These are phyloP conservation scores for Bucco capensis DNA, from an alignment of 2,113 vertebrate species.

Conservation along the genomic window DNA sequence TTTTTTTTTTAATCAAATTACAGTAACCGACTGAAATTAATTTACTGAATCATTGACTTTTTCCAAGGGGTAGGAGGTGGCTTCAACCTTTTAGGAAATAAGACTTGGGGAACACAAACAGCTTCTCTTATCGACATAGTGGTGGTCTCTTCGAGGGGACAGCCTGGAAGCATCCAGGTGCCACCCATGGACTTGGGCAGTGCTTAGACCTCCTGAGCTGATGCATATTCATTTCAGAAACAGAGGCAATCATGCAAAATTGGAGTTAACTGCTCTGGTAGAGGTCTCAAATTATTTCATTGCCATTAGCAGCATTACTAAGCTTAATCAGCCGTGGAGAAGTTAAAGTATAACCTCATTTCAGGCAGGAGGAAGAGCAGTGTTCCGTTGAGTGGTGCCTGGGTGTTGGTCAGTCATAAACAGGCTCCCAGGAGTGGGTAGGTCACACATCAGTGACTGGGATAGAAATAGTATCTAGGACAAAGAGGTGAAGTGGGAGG, in stretches of 20 bases:
- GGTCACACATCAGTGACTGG: background rate
- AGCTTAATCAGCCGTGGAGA: constrained; percentile 20
- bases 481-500: background rate
- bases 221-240: background rate
- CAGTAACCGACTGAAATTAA: constrained; percentile 50
- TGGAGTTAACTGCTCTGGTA: constrained; percentile 7
- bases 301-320: background rate
- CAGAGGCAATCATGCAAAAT: constrained; percentile 5
- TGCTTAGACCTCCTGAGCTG: background rate
- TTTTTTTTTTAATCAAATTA: constrained; percentile 29
- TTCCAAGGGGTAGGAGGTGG: constrained; percentile 46
- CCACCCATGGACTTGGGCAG: background rate
- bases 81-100: constrained; percentile 1
- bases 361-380: background rate
- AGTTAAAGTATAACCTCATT: background rate
- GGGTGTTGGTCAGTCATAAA: background rate
- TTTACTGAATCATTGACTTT: constrained; percentile 66
- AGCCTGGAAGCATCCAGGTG: background rate
- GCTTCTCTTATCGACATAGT: background rate
- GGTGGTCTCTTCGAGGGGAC: background rate
- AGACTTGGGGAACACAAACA: background rate
- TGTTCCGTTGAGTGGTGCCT: background rate
- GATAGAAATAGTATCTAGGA: background rate
- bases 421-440: background rate
- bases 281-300: background rate